phyloP scores from a whole-genome alignment of 2,113 vertebrate species.

The Erythrolamprus reginae region DNA sequence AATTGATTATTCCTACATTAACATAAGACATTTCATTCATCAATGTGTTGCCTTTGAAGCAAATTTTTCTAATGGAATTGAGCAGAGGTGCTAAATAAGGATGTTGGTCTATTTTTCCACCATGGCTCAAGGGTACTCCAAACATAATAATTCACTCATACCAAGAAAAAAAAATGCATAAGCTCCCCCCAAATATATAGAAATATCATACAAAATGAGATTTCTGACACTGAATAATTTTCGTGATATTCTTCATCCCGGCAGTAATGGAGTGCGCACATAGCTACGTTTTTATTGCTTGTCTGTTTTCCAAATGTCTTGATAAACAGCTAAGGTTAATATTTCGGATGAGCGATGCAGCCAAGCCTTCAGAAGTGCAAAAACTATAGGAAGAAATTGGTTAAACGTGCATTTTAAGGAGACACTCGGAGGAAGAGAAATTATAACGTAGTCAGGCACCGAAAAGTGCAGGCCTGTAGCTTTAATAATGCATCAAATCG shows the following conservation, averaged over 20 bases:
- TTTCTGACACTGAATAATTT: conserved; percentile 80
- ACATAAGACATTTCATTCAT: conserved; percentile 87
- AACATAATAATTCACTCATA: conserved; percentile 76
- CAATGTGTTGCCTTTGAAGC: conserved; percentile 76
- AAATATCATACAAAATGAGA: conserved; percentile 81
- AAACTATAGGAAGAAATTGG: conserved; percentile 59
- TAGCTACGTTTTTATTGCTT: conserved; percentile 70
- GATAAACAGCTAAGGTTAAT: conserved; percentile 75
- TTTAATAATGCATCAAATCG: conserved; percentile 54
- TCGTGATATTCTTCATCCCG: conserved; percentile 71
- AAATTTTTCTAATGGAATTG: conserved; percentile 81
- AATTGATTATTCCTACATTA: conserved; percentile 90
- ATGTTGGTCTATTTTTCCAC: conserved; percentile 74
- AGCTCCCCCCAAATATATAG: conserved; percentile 66
- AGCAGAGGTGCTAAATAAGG: conserved; percentile 75
- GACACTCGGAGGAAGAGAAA: conserved; percentile 50
- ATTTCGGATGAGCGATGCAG: conserved; percentile 70
- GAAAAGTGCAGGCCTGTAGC: conserved; percentile 51
- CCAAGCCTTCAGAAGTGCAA: conserved; percentile 59
- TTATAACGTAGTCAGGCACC: conserved; percentile 39
- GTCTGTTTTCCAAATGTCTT: conserved; percentile 64
- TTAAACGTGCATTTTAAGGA: conserved; percentile 62
- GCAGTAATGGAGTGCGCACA: conserved; percentile 62
- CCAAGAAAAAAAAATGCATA: conserved; percentile 57
- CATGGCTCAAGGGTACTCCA: conserved; percentile 79